A percentile compares a stretch with the other conserved stretches of the same genome.
Conservation (phyloP, 1,140 invertebrate species). For the Macrobrachium rosenbergii region DNA sequence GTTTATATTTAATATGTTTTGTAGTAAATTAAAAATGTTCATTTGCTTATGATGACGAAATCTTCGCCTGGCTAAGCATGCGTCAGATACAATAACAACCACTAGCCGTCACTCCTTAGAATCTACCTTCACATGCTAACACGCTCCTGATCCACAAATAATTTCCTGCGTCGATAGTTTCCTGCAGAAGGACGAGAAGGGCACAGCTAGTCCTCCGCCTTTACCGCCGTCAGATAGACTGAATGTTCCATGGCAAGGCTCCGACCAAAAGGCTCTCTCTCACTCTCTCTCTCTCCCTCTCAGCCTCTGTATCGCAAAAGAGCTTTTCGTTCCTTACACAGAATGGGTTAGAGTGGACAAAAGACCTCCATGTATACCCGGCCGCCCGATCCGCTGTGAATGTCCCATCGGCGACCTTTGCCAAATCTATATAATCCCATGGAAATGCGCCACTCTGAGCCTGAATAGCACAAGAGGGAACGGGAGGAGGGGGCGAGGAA, state of each 20-base stretch:
- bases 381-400: constrained; percentile 39
- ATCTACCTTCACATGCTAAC: no score
- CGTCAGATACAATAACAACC: no score
- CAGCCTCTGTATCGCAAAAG: constrained; percentile 21
- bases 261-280: constrained; percentile 25
- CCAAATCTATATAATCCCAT: constrained; percentile 50
- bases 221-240: constrained; percentile 38
- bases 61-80: no score
- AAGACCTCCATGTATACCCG: constrained; percentile 27
- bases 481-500: neutral
- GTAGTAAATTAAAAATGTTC: no score
- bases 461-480: constrained; percentile 25
- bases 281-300: constrained; percentile 37
- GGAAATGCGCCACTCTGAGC: constrained; percentile 39
- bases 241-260: constrained; percentile 19
- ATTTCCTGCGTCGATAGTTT: no score
- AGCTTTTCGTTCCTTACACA: constrained; percentile 47
- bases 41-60: no score
- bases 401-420: constrained; percentile 44
- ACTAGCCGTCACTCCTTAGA: no score
- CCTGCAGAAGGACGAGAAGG: constrained; percentile 2
- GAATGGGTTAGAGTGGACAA: constrained; percentile 50
- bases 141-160: no score
- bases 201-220: constrained; percentile 23
- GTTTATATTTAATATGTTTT: no score